Evolutionary conservation across 2,797 vertebrate species (phyloP).

Genomic region (Meda fulgida): DNA sequence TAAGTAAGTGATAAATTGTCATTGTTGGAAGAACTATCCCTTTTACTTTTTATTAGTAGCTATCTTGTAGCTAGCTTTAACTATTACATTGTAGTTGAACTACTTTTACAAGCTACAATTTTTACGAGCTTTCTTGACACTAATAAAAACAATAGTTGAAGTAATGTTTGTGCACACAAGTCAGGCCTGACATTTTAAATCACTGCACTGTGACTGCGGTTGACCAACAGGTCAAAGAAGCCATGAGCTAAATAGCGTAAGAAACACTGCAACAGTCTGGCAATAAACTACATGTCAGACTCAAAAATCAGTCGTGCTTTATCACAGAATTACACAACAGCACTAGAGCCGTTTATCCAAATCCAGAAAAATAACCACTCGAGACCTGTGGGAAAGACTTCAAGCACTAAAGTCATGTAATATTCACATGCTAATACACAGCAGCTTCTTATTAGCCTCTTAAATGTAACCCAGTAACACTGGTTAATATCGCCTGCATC

Average conservation of each 20-base stretch:
- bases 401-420: neutral
- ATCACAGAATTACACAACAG: neutral
- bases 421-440: neutral
- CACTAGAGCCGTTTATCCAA: neutral
- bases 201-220: neutral
- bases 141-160: neutral
- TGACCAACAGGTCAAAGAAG: constrained; percentile 34
- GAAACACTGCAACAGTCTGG: neutral
- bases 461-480: neutral
- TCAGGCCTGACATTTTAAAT: neutral
- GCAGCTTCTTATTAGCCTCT: neutral
- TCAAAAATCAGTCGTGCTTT: neutral
- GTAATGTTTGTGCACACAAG: neutral
- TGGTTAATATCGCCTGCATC: neutral
- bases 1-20: too few relatives aligned
- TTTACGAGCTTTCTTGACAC: neutral
- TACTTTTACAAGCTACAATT: neutral
- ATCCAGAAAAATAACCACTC: neutral
- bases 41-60: neutral
- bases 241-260: neutral
- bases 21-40: too few relatives aligned
- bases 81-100: neutral
- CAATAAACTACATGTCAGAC: constrained; percentile 15
- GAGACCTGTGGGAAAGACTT: neutral
- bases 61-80: too few relatives aligned